Base-by-base conservation (phyloP, 2,113 vertebrate species). In the Pungitius pungitius region DNA sequence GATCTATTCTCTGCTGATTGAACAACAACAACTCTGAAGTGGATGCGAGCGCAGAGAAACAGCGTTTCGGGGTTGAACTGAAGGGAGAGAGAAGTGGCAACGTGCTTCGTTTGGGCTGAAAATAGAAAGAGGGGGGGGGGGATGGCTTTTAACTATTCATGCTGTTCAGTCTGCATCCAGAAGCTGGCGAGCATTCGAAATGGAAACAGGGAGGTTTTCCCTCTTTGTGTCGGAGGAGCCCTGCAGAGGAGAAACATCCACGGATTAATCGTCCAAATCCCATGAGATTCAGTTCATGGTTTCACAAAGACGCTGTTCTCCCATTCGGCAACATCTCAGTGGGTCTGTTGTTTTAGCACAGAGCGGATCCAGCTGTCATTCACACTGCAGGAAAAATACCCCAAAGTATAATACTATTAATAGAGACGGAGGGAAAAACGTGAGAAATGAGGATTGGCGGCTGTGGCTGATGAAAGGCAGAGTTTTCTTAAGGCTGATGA, bases 401-500 rank as follows among this genome's bases (percentile, higher is more conserved):
- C 30, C 30, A 30, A 22, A n/a, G 65, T 52, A 4, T 52, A 2
- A 63, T 11, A 7, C 45, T 24, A 26, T 13, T 8, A 43, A 55
- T 33, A 56, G 39, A 42, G 35, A 56, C n/a, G 18, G 24, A 14
- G 37, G 3, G 10, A 55, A 47, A 72, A 47, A n/a, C 30, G 11
- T 30, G 30, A 30, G 30, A 30, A 30, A 30, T 30, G 30, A 30
- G 30, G 30, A 5, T 30, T 30, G 30, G 6, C 6, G 30, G 30
- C 30, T 33, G 35, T 15, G n/a, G 35, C 6, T 67, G 67, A 70
- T 75, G 20, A 74, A 55, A 74, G 61, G 51, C 35, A 62, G 55
- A 60, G 15, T 26, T 20, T 35, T 80, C 22, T 57, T 18, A 24
- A 43, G 61, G 60, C 73, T 79, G 72, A 70, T 74, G 77, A 80